A percentile compares a stretch with the other conserved stretches of the same genome.
These are phyloP conservation scores for Daphoenositta chrysoptera DNA, from an alignment of 2,113 vertebrate genomes.

Conservation along the genomic window DNA sequence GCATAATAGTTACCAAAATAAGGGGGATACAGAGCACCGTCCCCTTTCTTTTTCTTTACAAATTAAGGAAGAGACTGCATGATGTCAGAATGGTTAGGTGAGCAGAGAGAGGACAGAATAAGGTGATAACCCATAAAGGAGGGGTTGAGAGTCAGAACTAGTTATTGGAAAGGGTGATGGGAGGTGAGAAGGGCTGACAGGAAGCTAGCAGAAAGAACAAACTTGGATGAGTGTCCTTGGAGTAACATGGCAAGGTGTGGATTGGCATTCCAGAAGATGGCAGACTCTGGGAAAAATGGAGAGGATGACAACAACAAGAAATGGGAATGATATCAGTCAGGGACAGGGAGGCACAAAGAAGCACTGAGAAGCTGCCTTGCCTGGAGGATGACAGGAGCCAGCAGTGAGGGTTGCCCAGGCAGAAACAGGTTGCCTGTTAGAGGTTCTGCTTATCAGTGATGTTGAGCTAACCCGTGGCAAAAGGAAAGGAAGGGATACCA, in stretches of 20 bases:
- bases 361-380: neutral
- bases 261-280: neutral
- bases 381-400: neutral
- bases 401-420: neutral
- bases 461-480: neutral
- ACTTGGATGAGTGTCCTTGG: neutral
- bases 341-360: neutral
- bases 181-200: neutral
- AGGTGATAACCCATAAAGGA: neutral
- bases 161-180: neutral
- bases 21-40: neutral
- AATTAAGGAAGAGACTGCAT: neutral
- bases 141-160: neutral
- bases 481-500: neutral
- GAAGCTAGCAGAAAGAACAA: neutral
- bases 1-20: neutral
- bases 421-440: neutral
- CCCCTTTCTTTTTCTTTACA: neutral
- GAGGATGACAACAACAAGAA: neutral
- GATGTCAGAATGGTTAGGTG: neutral
- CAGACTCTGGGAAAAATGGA: neutral
- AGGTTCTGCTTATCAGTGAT: neutral
- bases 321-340: neutral
- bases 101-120: neutral
- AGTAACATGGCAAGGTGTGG: neutral